Evolutionary conservation across 2,797 vertebrate genomes (phyloP).

Genomic region (Perodicticus potto): DNA sequence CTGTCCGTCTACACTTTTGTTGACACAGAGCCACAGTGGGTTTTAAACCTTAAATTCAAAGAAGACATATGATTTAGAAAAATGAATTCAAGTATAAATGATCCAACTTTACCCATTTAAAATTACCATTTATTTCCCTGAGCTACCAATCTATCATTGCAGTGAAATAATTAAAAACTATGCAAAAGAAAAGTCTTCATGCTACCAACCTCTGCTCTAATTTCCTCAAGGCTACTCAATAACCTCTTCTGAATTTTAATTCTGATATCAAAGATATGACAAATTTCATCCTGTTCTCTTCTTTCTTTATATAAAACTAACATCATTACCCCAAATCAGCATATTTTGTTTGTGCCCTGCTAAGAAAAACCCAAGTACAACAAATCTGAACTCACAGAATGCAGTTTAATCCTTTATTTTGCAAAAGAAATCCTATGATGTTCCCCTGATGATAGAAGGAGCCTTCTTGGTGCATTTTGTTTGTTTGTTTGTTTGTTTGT

Average conservation of each 20-base stretch:
- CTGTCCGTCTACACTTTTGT: constrained; percentile 95
- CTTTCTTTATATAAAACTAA: constrained; percentile 46
- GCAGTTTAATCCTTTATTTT: not conserved
- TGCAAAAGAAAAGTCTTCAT: constrained; percentile 14
- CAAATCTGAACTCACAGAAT: not conserved
- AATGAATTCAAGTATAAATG: constrained; percentile 43
- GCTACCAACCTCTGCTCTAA: not conserved
- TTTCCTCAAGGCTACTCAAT: constrained; percentile 26
- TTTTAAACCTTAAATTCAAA: constrained; percentile 91
- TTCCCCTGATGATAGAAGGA: not conserved
- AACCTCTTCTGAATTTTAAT: constrained; percentile 55
- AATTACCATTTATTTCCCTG: not conserved
- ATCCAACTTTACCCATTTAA: not conserved
- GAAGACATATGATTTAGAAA: constrained; percentile 57
- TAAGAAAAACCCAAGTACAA: constrained; percentile 9
- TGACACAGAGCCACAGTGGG: constrained; percentile 95
- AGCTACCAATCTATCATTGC: not conserved
- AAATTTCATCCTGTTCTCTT: constrained; percentile 43
- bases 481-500: too few species aligned
- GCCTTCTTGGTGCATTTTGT: not conserved
- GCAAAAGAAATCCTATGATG: not conserved
- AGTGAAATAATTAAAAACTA: constrained; percentile 47
- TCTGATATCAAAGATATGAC: constrained; percentile 63
- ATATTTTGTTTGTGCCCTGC: not conserved
- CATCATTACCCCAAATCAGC: constrained; percentile 6